Conservation (phyloP, 2,888 invertebrate species). For the Thysanoteuthis rhombus region DNA sequence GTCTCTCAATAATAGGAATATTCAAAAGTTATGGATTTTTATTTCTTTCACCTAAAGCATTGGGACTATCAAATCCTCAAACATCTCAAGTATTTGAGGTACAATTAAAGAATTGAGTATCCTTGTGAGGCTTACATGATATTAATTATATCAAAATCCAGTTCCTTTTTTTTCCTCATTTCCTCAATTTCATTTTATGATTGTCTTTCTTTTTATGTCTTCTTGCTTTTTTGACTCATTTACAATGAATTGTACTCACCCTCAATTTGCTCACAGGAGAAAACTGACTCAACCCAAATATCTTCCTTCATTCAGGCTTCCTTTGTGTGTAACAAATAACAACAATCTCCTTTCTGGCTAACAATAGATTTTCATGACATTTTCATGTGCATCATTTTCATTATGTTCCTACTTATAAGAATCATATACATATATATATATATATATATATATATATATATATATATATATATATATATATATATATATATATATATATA, state of each 20-base stretch:
- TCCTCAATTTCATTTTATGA: not conserved
- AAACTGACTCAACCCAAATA: not conserved
- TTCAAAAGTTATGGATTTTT: not conserved
- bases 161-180: not conserved
- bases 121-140: not conserved
- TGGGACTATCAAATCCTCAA: not conserved
- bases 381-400: not conserved
- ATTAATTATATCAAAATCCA: not conserved
- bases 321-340: not conserved
- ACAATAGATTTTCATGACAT: not conserved
- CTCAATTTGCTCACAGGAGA: not conserved
- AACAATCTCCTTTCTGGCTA: not conserved
- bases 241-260: not conserved
- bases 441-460: not conserved
- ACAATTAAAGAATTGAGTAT: not conserved
- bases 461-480: no score
- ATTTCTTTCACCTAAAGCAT: not conserved
- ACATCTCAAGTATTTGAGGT: not conserved
- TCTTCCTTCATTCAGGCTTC: not conserved
- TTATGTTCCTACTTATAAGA: not conserved
- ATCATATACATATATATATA: not conserved
- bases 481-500: no score
- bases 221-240: not conserved
- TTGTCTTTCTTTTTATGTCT: not conserved
- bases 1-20: not conserved